phyloP scores from a whole-genome alignment of 1,140 invertebrate genomes.

The Calephelis virginiensis region DNA sequence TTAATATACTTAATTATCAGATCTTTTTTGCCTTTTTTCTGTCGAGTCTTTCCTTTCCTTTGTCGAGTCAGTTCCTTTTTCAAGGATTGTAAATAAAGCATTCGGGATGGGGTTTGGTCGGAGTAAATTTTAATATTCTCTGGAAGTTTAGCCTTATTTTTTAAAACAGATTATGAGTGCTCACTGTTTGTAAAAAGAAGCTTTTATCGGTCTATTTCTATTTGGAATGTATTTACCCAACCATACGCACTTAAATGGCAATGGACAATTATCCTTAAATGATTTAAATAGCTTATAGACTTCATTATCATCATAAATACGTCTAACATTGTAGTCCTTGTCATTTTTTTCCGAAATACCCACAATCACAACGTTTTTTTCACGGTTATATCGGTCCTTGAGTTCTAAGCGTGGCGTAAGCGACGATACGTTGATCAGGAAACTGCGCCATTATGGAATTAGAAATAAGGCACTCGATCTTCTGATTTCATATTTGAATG shows the following conservation, averaged over 20 bases:
- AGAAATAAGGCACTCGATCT: no score
- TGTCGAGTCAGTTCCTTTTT: conserved; percentile 25
- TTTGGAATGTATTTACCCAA: conserved; percentile 34
- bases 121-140: conserved; percentile 30
- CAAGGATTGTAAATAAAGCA: conserved; percentile 22
- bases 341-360: conserved; percentile 32
- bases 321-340: conserved; percentile 22
- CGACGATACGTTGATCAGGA: no score
- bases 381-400: conserved; percentile 29
- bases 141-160: conserved; percentile 29
- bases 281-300: conserved; percentile 16
- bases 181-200: no score
- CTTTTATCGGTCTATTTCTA: conserved; percentile 31
- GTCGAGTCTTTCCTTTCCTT: no score
- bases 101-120: conserved; percentile 34
- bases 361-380: conserved; percentile 36
- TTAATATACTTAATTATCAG: conserved; percentile 25
- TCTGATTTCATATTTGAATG: no score
- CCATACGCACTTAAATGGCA: conserved; percentile 26
- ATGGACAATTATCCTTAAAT: conserved; percentile 26
- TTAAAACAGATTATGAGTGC: no score
- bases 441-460: no score
- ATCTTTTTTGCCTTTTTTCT: conserved; percentile 20
- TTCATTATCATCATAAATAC: conserved; percentile 17
- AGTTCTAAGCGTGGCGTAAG: no score